Evolutionary conservation across 2,888 invertebrate species (phyloP).

Genomic region (Apoda limacodes): DNA sequence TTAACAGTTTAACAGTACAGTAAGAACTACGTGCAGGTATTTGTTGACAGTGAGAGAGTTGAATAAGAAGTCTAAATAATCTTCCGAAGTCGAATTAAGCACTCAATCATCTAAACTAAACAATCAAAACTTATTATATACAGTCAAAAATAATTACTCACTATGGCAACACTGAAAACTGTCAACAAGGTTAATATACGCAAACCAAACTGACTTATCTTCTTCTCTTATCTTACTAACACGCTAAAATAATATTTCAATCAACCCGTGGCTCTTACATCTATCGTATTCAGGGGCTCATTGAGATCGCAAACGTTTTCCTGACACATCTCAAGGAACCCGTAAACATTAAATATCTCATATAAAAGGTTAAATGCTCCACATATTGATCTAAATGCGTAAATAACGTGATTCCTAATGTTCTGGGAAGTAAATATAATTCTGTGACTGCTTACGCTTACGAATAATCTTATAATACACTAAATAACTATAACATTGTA

Average conservation of each 20-base stretch:
- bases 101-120: constrained; percentile 26
- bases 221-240: constrained; percentile 49
- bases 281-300: no score
- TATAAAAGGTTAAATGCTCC: constrained; percentile 63
- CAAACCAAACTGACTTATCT: constrained; percentile 52
- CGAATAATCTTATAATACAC: constrained; percentile 56
- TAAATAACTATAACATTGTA: constrained; percentile 70
- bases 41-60: no score
- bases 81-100: background rate
- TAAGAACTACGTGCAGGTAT: no score
- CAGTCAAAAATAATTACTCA: constrained; percentile 62
- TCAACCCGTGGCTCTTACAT: constrained; percentile 25
- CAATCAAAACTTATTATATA: constrained; percentile 61
- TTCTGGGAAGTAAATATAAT: constrained; percentile 64
- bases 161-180: constrained; percentile 67
- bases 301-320: no score
- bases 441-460: constrained; percentile 68
- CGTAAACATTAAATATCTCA: constrained; percentile 38
- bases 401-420: constrained; percentile 58
- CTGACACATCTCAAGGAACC: no score
- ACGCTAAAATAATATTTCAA: constrained; percentile 39
- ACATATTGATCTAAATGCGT: constrained; percentile 60
- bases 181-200: constrained; percentile 56
- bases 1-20: no score
- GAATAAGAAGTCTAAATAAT: constrained; percentile 44